Evolutionary conservation across 2,113 vertebrate species (phyloP).

Genomic region (Cinclus mexicanus): DNA sequence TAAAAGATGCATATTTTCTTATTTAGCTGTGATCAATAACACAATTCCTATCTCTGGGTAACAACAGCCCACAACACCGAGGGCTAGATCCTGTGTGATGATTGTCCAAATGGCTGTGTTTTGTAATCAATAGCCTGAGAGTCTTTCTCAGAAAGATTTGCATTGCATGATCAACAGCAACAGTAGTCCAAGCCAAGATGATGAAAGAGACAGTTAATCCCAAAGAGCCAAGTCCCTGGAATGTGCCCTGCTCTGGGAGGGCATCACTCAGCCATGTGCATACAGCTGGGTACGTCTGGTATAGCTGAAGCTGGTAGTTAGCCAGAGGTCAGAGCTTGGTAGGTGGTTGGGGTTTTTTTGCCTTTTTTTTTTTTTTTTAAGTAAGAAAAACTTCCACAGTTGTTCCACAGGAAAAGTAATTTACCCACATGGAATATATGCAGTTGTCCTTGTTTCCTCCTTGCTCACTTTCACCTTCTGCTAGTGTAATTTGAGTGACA

Average conservation of each 20-base stretch:
- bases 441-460: background rate
- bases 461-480: slow-evolving; percentile 24
- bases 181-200: background rate
- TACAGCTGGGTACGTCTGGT: background rate
- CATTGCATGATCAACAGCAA: slow-evolving; percentile 19
- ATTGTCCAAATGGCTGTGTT: background rate
- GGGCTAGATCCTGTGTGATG: background rate
- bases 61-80: background rate
- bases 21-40: slow-evolving; percentile 8
- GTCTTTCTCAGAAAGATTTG: slow-evolving; percentile 24
- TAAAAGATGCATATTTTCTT: background rate
- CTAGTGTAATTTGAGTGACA: background rate
- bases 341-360: background rate
- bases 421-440: background rate
- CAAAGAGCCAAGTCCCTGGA: slow-evolving; percentile 32
- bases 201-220: slow-evolving; percentile 65
- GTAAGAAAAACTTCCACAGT: background rate
- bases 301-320: background rate
- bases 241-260: slow-evolving; percentile 1
- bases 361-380: background rate
- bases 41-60: background rate
- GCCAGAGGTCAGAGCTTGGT: background rate
- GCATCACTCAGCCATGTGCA: background rate
- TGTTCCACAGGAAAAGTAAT: slow-evolving; percentile 16
- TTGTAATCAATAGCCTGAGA: slow-evolving; percentile 12